A percentile compares a stretch with the other conserved stretches of the same genome.
phyloP scores from a whole-genome alignment of 2,797 vertebrate species.

The Paguma larvata region DNA sequence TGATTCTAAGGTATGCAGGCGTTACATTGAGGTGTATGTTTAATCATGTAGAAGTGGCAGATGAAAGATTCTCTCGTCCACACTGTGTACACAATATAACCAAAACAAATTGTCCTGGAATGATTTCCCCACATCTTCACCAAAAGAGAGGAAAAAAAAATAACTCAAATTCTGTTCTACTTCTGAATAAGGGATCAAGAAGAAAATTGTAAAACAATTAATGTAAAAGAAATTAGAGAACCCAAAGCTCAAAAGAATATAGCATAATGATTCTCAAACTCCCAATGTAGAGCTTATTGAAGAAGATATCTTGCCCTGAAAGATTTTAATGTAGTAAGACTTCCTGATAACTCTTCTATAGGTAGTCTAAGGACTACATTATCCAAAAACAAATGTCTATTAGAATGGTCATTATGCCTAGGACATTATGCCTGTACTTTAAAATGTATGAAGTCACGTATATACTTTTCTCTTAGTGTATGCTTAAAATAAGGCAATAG shows the following conservation, averaged over 20 bases:
- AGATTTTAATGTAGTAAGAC: neutral
- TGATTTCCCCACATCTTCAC: neutral
- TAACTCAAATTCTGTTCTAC: neutral
- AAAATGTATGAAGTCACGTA: neutral
- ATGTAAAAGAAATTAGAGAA: neutral
- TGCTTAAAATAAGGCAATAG: neutral
- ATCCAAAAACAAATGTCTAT: neutral
- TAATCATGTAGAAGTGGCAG: neutral
- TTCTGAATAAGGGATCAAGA: neutral
- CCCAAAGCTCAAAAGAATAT: neutral
- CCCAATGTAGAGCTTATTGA: neutral
- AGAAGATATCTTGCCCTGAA: neutral
- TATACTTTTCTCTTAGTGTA: conserved; percentile 36
- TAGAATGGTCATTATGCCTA: neutral
- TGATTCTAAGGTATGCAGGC: neutral
- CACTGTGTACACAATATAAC: neutral
- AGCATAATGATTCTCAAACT: neutral
- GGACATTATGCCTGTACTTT: neutral
- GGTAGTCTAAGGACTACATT: neutral
- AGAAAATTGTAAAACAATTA: neutral
- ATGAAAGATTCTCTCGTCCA: neutral
- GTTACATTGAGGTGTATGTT: neutral
- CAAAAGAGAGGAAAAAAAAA: neutral
- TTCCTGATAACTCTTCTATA: neutral
- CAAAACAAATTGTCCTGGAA: neutral